A percentile compares a stretch with the other conserved stretches of the same genome.
phyloP scores from a whole-genome alignment of 1,140 invertebrate genomes.

The Temnothorax curvispinosus region DNA sequence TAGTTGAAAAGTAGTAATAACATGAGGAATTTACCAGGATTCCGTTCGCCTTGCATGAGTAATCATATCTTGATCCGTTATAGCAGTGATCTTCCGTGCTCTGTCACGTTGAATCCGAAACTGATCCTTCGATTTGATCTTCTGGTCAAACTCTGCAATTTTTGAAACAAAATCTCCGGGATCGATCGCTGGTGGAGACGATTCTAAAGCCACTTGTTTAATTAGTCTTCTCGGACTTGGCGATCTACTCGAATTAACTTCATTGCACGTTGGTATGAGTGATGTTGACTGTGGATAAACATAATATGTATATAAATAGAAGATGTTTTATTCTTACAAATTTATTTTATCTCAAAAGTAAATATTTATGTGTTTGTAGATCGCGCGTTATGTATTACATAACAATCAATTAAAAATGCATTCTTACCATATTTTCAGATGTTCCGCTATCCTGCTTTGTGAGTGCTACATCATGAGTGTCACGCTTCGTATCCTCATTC shows the following conservation, averaged over 20 bases:
- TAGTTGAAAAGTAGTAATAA: neutral
- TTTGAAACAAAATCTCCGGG: slow-evolving; percentile 77
- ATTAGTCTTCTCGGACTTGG: slow-evolving; percentile 81
- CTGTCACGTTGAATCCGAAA: slow-evolving; percentile 78
- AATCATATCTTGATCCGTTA: slow-evolving; percentile 71
- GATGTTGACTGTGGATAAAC: slow-evolving; percentile 66
- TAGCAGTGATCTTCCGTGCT: slow-evolving; percentile 67
- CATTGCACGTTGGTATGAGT: slow-evolving; percentile 73
- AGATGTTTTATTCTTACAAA: slow-evolving; percentile 16
- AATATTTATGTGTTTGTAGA: slow-evolving; percentile 17
- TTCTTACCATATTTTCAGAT: slow-evolving; percentile 76
- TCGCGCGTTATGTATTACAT: slow-evolving; percentile 2
- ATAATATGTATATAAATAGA: slow-evolving; percentile 17
- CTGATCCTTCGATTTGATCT: slow-evolving; percentile 76
- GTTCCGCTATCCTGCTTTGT: slow-evolving; percentile 78
- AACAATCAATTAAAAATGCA: neutral
- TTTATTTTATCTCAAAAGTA: neutral
- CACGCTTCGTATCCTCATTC: slow-evolving; percentile 48
- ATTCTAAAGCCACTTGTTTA: slow-evolving; percentile 83
- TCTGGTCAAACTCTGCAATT: slow-evolving; percentile 78
- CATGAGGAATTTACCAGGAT: slow-evolving; percentile 75
- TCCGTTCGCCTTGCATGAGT: slow-evolving; percentile 75
- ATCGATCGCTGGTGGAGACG: slow-evolving; percentile 79
- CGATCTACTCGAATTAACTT: slow-evolving; percentile 79
- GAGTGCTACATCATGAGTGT: neutral